A percentile compares a stretch with the other conserved stretches of the same genome.
These are phyloP conservation scores for Acanthornis magna DNA, from an alignment of 2,797 vertebrate genomes.

Conservation along the genomic window DNA sequence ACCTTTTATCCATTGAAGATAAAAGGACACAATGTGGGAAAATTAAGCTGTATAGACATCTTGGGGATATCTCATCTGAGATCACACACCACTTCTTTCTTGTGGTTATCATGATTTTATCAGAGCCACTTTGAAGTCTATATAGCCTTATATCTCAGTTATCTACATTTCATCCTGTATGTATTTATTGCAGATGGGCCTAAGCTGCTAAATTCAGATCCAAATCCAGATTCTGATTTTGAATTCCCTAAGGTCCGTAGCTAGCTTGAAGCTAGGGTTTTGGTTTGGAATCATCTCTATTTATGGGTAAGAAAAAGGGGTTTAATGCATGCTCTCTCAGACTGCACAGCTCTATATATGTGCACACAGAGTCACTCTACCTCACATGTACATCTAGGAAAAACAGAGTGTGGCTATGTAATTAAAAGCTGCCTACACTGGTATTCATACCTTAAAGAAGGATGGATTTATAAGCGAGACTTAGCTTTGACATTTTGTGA, in stretches of 20 bases:
- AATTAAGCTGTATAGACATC: slow-evolving; percentile 69
- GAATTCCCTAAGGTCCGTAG: slow-evolving; percentile 60
- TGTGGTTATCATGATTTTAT: slow-evolving; percentile 71
- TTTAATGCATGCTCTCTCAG: slow-evolving; percentile 46
- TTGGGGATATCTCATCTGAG: slow-evolving; percentile 67
- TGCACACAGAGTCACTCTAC: background rate
- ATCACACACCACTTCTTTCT: slow-evolving; percentile 68
- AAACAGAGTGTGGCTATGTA: background rate
- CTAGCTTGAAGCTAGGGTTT: slow-evolving; percentile 53
- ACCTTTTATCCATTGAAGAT: slow-evolving; percentile 70
- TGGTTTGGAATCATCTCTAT: slow-evolving; percentile 43
- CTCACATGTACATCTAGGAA: background rate
- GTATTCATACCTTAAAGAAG: background rate
- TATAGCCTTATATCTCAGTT: slow-evolving; percentile 69
- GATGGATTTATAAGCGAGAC: background rate
- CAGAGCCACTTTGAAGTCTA: slow-evolving; percentile 68
- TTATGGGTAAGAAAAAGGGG: slow-evolving; percentile 39
- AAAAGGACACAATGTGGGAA: slow-evolving; percentile 71
- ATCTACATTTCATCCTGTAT: slow-evolving; percentile 70
- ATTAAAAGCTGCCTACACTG: slow-evolving; percentile 22
- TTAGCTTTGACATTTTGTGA: background rate
- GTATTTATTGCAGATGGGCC: slow-evolving; percentile 71
- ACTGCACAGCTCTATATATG: background rate
- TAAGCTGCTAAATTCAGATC: slow-evolving; percentile 69
- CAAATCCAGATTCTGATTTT: slow-evolving; percentile 69